Evolutionary conservation across 1,140 invertebrate species (phyloP).

Genomic region (Drosophila pseudoananassae): DNA sequence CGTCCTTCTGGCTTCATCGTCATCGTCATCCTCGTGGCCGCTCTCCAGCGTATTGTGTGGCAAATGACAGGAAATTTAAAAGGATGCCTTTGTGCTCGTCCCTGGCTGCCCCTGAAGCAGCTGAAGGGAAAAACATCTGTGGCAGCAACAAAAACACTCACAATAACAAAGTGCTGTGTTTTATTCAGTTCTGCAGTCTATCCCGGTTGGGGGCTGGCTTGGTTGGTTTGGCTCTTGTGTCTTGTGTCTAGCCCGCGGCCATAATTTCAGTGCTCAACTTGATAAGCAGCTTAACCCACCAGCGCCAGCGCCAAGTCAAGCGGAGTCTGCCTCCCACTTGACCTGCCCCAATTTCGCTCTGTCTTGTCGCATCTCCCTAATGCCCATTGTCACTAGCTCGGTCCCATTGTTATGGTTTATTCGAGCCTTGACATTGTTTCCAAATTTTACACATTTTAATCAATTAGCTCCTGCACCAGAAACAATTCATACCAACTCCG

Average conservation of each 20-base stretch:
- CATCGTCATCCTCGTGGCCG: constrained; percentile 53
- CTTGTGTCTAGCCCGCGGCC: constrained; percentile 79
- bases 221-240: constrained; percentile 62
- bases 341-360: constrained; percentile 26
- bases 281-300: constrained; percentile 81
- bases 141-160: constrained; percentile 47
- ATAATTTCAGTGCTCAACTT: constrained; percentile 82
- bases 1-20: constrained; percentile 8
- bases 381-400: neutral
- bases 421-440: constrained; percentile 62
- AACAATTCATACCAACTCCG: neutral
- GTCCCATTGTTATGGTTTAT: constrained; percentile 51
- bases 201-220: constrained; percentile 42
- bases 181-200: constrained; percentile 42
- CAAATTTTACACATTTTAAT: constrained; percentile 74
- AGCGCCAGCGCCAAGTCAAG: constrained; percentile 30
- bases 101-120: constrained; percentile 48
- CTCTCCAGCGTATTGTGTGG: constrained; percentile 80
- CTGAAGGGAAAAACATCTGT: constrained; percentile 40
- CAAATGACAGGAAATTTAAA: constrained; percentile 83
- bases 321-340: constrained; percentile 46
- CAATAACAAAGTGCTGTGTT: constrained; percentile 73
- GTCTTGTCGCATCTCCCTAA: neutral
- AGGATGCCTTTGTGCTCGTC: constrained; percentile 80
- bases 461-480: constrained; percentile 47